phyloP scores from a whole-genome alignment of 2,113 vertebrate species.

The Naja naja region DNA sequence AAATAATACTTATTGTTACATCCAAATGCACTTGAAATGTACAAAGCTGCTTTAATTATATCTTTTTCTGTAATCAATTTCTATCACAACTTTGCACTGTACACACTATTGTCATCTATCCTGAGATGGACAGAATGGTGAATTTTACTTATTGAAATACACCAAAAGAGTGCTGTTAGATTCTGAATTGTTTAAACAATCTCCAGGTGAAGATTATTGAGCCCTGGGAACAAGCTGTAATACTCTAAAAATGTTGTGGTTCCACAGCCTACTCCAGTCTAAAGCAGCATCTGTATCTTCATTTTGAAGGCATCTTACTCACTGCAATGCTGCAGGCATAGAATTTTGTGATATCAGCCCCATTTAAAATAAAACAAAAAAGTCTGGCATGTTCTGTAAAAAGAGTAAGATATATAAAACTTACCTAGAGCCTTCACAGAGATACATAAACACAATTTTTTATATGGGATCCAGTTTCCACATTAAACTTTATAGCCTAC shows the following conservation, averaged over 20 bases:
- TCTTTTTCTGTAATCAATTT: not conserved
- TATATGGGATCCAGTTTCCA: conserved; percentile 6
- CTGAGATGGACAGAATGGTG: not conserved
- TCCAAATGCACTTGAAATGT: not conserved
- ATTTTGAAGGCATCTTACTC: not conserved
- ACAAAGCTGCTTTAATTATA: not conserved
- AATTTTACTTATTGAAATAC: not conserved
- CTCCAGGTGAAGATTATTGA: not conserved
- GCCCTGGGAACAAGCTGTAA: not conserved
- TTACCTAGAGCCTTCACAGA: not conserved
- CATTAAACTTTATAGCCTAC: conserved; percentile 35
- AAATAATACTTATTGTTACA: not conserved
- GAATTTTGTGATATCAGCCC: not conserved
- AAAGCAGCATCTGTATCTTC: not conserved
- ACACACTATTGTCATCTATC: not conserved
- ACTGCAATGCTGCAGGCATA: not conserved
- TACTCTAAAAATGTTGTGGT: not conserved
- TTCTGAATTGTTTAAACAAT: not conserved
- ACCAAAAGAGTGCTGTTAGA: not conserved
- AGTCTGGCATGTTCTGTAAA: not conserved
- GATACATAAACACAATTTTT: not conserved
- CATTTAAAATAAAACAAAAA: not conserved
- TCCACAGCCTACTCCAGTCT: not conserved
- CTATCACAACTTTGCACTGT: not conserved
- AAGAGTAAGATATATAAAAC: not conserved